Base-by-base conservation (phyloP, 2,113 vertebrate species). In the Casuarius casuarius region DNA sequence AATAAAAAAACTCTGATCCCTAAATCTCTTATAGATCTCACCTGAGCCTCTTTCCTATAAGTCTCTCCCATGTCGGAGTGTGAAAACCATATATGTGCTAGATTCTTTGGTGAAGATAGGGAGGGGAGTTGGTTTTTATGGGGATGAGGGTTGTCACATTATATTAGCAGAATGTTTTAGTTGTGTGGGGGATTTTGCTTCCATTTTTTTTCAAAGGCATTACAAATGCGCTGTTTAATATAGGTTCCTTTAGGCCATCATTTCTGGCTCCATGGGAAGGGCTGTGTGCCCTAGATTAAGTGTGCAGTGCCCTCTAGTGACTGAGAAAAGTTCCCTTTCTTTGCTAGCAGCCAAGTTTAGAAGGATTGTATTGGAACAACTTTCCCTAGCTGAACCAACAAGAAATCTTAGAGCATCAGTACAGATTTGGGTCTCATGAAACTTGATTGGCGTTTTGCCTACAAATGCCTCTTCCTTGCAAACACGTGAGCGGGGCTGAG, bases 241-340 rank as follows among this genome's bases (percentile, higher is more conserved):
- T 68, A 54, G 63, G 79, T 96, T 96, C 96, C 95, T 95, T 97
- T 91, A 94, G 85, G 90, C 87, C 90, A 86, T 84, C 92, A 92
- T 95, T 82, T 92, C 63, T 68, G 56, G 84, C 87, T 85, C 75
- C 29, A 29, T 71, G n/a, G 44, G 61, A 95, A 94, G 31, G 10
- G 40, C 28, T 26, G 73, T 40, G 22, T 46, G 38, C 78, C 63
- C 67, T 95, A 96, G 72, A 49, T 92, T 95, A 88, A 83, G 95
- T 16, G 4, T 91, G 94, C 31, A 97, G 87, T 96, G 97, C 97
- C 97, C 97, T 94, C 97, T 97, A 56, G 91, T 97, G 97, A 94
- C 62, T 31, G 31, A 19, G 35, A 20, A 89, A 42, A 12, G 65
- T 54, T 93, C 42, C 71, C 68, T 58, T 28, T 15, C 19, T 38